Base-by-base conservation (phyloP, 1,140 invertebrate genomes). In the Papilio dardanus region DNA sequence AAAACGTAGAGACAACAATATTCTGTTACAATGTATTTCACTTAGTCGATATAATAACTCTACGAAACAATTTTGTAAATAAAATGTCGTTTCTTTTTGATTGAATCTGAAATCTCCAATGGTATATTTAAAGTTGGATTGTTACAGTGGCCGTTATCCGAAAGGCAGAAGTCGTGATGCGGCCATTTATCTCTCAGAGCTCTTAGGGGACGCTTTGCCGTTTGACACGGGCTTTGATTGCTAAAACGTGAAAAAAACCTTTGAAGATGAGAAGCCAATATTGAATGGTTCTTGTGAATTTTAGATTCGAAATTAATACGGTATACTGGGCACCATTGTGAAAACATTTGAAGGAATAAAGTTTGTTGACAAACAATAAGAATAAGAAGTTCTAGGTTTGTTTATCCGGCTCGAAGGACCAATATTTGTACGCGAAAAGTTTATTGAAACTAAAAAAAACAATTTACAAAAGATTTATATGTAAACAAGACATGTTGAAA, bases 211-310 rank as follows among this genome's bases (percentile, higher is more conserved):
- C 74, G 69, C 65, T 75, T 77, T 28, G 66, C 68, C 69, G 71
- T 73, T 73, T 73, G 77, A 78, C 77, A 73, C 74, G 35, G 40
- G 58, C 74, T 75, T 78, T 78, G 77, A 78, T 78, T 78, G 33
- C 74, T 58, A 58, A 73, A 78, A 75, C 69, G 74, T 75, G 74
- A 75, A 77, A 78, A 75, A 54, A 74, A 62, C 46, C 71, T 74
- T 69, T 37, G 30, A 42, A 66, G 74, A 66, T 37, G 68, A 35
- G 37, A 46, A 50, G 68, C 24, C 54, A 46, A 77, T 78, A 75
- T 78, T 75, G 77, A 78, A 75, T 37, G 69, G 40, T 78, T 67
- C 66, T 67, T 62, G 50, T 75, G 68, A 71, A 77, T 75, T 75
- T 67, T 31, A 0, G 16, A 46, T 46, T 46, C 30, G 37, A 71